These are phyloP conservation scores for Zophobas atratus DNA, from an alignment of 1,140 invertebrate species.

Conservation along the genomic window DNA sequence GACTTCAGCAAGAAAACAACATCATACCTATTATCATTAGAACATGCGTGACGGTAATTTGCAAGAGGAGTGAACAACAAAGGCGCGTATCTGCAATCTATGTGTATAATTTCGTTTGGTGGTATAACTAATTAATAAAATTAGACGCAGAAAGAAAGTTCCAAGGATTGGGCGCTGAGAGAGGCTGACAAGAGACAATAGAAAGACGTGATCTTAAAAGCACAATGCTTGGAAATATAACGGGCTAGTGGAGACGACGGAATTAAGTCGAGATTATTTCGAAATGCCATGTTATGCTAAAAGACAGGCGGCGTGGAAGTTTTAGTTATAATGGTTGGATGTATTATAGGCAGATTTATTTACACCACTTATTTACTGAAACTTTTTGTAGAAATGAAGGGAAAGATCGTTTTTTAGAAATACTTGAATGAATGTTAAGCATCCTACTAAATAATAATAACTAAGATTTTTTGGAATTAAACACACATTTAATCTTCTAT, in stretches of 20 bases:
- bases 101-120: slow-evolving; percentile 17
- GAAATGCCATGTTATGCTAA: too few species aligned
- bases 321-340: too few species aligned
- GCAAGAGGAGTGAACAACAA: neutral
- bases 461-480: too few species aligned
- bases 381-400: too few species aligned
- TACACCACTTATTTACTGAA: too few species aligned
- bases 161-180: slow-evolving; percentile 7
- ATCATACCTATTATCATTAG: neutral
- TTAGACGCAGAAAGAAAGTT: slow-evolving; percentile 24
- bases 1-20: slow-evolving; percentile 2
- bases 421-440: too few species aligned
- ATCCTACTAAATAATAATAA: too few species aligned
- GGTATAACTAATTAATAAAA: slow-evolving; percentile 30
- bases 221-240: slow-evolving; percentile 12
- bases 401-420: too few species aligned
- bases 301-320: too few species aligned
- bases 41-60: slow-evolving; percentile 7
- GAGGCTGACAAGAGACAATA: neutral
- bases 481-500: too few species aligned
- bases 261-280: too few species aligned
- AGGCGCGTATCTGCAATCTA: slow-evolving; percentile 18
- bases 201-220: slow-evolving; percentile 14
- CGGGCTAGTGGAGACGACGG: neutral
- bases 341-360: too few species aligned